Percentiles rank a stretch among this genome's conserved stretches.
phyloP scores from a whole-genome alignment of 2,888 invertebrate genomes.

The Subacronicta megacephala region DNA sequence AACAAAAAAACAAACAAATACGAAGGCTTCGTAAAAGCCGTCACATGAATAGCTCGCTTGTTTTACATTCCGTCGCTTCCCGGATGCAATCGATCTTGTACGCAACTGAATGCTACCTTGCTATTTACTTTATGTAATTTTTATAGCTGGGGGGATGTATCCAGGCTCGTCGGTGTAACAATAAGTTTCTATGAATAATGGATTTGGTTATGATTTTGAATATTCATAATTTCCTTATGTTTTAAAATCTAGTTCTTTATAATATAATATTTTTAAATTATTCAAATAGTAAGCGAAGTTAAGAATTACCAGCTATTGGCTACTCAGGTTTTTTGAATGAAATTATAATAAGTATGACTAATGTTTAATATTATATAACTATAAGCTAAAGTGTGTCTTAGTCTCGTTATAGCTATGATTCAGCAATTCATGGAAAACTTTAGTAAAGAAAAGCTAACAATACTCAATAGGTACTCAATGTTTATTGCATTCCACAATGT shows the following conservation, averaged over 20 bases:
- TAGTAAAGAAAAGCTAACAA: too few species aligned
- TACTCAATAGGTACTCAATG: too few species aligned
- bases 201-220: background rate
- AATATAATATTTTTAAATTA: background rate
- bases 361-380: too few species aligned
- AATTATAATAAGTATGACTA: too few species aligned
- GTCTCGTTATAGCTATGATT: too few species aligned
- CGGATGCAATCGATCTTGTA: conserved; percentile 57
- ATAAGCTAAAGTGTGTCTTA: too few species aligned
- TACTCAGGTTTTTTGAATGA: too few species aligned
- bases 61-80: conserved; percentile 54
- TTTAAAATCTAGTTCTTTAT: background rate
- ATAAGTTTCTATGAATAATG: background rate
- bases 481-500: too few species aligned
- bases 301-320: too few species aligned
- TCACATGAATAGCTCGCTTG: conserved; percentile 51
- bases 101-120: conserved; percentile 41
- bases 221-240: conserved; percentile 8
- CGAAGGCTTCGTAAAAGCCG: conserved; percentile 44
- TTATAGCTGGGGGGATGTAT: conserved; percentile 24
- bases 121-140: conserved; percentile 23
- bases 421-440: too few species aligned
- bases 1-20: conserved; percentile 55
- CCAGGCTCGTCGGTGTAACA: background rate
- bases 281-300: background rate